These are phyloP conservation scores for Chlamydotis undulata DNA, from an alignment of 2,113 vertebrate species.

Conservation along the genomic window DNA sequence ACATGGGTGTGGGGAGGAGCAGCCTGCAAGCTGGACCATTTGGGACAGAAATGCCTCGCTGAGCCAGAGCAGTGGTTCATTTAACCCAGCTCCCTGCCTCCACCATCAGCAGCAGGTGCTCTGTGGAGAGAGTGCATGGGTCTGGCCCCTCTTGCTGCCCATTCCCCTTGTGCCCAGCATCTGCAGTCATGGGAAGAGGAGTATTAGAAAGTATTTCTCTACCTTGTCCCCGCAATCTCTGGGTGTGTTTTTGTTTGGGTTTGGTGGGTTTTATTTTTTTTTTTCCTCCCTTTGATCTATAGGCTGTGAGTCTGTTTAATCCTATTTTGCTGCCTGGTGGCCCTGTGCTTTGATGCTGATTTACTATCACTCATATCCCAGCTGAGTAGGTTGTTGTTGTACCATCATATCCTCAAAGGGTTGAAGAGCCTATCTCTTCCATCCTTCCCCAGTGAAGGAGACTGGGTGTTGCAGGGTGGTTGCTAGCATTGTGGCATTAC, in stretches of 20 bases:
- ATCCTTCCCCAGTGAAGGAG: background rate
- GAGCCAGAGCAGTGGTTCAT: background rate
- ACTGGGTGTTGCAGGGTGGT: background rate
- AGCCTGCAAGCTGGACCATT: background rate
- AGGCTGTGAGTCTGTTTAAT: background rate
- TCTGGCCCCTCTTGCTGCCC: background rate
- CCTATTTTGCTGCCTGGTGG: background rate
- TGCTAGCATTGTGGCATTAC: fast-evolving
- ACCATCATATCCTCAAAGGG: background rate
- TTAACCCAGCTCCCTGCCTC: background rate
- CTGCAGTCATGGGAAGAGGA: fast-evolving
- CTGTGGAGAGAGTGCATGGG: background rate
- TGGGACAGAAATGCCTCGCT: background rate
- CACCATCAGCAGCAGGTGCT: background rate
- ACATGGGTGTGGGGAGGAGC: background rate
- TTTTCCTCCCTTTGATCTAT: background rate
- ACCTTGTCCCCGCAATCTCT: background rate
- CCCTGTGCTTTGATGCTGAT: background rate
- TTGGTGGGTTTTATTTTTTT: too few relatives aligned
- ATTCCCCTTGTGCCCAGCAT: background rate
- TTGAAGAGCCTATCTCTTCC: background rate
- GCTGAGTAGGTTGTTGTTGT: background rate
- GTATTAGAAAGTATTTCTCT: background rate
- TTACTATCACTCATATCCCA: background rate
- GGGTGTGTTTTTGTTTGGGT: too few relatives aligned